Evolutionary conservation across 2,888 invertebrate genomes (phyloP).

Genomic region (Cerastis leucographa): DNA sequence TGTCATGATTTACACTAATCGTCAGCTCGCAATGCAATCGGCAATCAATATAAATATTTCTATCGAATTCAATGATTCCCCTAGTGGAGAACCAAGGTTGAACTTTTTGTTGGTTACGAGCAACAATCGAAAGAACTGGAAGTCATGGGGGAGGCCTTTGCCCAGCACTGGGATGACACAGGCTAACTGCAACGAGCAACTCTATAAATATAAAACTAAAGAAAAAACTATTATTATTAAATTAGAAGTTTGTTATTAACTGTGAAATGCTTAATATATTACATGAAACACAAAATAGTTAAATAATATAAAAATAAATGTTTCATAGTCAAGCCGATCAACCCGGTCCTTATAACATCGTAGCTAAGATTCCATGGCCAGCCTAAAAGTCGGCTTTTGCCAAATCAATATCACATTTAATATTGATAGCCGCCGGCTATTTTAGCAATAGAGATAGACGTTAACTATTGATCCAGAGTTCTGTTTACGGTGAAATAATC

Average conservation of each 20-base stretch:
- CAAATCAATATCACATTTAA: neutral
- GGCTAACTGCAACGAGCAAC: conserved; percentile 3
- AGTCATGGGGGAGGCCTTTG: neutral
- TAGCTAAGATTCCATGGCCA: neutral
- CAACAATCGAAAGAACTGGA: conserved; percentile 12
- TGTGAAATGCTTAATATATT: neutral
- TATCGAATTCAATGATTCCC: conserved; percentile 66
- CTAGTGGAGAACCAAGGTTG: conserved; percentile 57
- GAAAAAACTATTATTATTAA: neutral
- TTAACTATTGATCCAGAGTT: neutral
- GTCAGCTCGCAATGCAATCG: conserved; percentile 47
- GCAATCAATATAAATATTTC: conserved; percentile 71
- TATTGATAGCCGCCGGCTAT: neutral
- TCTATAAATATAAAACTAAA: neutral
- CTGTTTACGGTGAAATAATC: neutral
- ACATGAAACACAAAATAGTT: neutral
- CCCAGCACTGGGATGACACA: neutral
- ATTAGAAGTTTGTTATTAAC: neutral
- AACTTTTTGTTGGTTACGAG: conserved; percentile 37
- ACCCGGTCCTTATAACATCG: neutral
- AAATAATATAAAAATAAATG: neutral
- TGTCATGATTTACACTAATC: conserved; percentile 40
- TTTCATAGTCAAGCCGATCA: neutral
- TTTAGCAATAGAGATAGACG: neutral
- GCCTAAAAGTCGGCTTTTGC: neutral